Base-by-base conservation (phyloP, 2,113 vertebrate species). In the Otis tarda region DNA sequence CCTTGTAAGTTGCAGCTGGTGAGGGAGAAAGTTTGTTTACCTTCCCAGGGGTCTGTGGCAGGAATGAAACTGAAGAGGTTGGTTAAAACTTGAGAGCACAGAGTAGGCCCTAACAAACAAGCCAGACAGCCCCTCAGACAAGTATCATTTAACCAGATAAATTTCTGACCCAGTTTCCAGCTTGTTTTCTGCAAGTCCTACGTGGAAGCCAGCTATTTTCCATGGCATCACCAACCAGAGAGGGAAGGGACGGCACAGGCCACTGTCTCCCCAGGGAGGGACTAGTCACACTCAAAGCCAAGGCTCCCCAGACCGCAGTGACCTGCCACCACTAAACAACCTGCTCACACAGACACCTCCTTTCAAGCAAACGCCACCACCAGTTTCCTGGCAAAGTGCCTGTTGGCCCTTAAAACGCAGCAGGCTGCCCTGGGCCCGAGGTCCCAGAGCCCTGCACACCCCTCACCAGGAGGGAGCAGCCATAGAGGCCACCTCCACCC, bases 81-180 rank as follows among this genome's bases (percentile, higher is more conserved):
- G 12, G 33, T 53, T 45, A 39, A 71, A 37, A 8, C 18, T 33
- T 13, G 18, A 52, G 39, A 75, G 35, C 27, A 45, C 31, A 27
- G 23, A 37, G 10, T 4, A 22, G 30, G 55, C 50, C 27, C n/a
- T 31, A 23, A 57, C 31, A 74, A 88, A 52, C 55, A 83, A 88
- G 83, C 24, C 8, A 61, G 22, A 30, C 71, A 57, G n/a, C 28
- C 83, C 21, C 61, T 85, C 59, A 4, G 45, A 90, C 55, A 92
- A 73, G 6, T 37, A 41, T 74, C 19, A 50, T 70, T 83, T 37
- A 5, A 69, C 45, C 55, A 50, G 35, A 47, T 59, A 65, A 14
- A 93, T 55, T 92, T 74, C 81, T 88, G 83, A 88, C 71, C 90
- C 60, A 39, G 23, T 94, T 95, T 70, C 82, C 68, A 83, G 71